Evolutionary conservation across 2,888 invertebrate species (phyloP), one percentile per base, ranked within the genome.

Genomic region (Drosophila setosimentum): DNA sequence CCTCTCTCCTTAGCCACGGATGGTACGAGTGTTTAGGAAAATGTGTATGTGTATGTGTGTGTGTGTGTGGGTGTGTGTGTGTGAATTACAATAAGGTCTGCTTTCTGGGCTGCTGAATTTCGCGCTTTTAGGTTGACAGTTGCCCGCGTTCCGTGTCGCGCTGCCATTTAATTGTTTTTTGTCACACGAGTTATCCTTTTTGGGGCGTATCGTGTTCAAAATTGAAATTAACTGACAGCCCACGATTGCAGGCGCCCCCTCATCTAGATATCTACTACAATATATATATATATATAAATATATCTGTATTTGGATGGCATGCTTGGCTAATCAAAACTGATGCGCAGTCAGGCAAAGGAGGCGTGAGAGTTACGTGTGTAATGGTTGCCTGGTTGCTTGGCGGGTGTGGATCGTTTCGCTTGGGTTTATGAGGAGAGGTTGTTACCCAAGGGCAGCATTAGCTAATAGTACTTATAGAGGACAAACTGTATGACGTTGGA

Each of bases 111-210:
- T 84, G 50, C 66, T 63, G 61, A 63, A 69, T 32, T 49, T 67
- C 53, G 53, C 67, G 42, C 45, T 37, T 54, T 45, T 42, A 33
- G 45, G 29, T 67, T 48, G 68, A 58, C 58, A 58, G 70, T 51
- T 57, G 33, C 21, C 32, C 73, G 59, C 69, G 59, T 60, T 77
- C 57, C 70, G 79, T 73, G 73, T 79, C 68, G 73, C 87, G 64
- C 32, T 71, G 68, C 62, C 71, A 90, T 78, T 90, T 87, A 90
- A 87, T 87, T 87, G 87, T 89, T 90, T 85, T 90, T 90, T 90
- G 86, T 87, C 86, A 87, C 89, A 87, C 89, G 80, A 90, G 73
- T 83, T 85, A 75, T 80, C 80, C 79, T 75, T 64, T 73, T 74
- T 75, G 76, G 87, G 90, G 90, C 91, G 87, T 87, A 69, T 68